Evolutionary conservation across 2,113 vertebrate species (phyloP).

Genomic region (Plestiodon gilberti): DNA sequence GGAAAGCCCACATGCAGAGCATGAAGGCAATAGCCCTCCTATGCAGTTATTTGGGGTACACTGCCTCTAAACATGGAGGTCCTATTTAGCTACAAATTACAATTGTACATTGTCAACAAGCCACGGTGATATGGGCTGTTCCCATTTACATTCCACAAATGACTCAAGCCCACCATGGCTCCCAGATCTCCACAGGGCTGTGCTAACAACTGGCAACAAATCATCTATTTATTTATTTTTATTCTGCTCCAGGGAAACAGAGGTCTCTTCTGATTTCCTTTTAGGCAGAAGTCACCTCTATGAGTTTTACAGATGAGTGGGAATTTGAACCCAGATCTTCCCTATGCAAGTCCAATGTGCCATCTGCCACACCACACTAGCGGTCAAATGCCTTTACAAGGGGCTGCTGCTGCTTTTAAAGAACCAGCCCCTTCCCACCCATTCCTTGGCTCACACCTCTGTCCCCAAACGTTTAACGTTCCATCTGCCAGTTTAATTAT

Average conservation of each 20-base stretch:
- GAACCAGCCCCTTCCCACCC: neutral
- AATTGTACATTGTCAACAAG: neutral
- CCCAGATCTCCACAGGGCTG: no score
- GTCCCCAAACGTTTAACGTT: neutral
- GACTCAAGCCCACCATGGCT: no score
- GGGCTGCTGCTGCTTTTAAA: neutral
- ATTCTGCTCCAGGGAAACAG: no score
- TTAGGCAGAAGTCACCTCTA: neutral
- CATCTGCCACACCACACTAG: no score
- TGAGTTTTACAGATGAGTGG: neutral
- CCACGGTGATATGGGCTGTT: no score
- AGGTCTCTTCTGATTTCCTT: no score
- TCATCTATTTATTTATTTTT: no score
- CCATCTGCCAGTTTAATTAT: slow-evolving; percentile 47
- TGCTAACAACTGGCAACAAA: no score
- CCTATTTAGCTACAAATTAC: neutral
- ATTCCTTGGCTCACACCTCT: neutral
- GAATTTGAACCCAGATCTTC: neutral
- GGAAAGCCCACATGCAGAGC: neutral
- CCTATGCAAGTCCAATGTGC: neutral
- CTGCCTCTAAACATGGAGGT: neutral
- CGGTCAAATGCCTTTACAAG: neutral
- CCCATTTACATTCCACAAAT: no score
- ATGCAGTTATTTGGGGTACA: neutral
- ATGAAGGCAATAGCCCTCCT: neutral